Base-by-base conservation (phyloP, 2,113 vertebrate genomes). In the Thamnaconus septentrionalis region DNA sequence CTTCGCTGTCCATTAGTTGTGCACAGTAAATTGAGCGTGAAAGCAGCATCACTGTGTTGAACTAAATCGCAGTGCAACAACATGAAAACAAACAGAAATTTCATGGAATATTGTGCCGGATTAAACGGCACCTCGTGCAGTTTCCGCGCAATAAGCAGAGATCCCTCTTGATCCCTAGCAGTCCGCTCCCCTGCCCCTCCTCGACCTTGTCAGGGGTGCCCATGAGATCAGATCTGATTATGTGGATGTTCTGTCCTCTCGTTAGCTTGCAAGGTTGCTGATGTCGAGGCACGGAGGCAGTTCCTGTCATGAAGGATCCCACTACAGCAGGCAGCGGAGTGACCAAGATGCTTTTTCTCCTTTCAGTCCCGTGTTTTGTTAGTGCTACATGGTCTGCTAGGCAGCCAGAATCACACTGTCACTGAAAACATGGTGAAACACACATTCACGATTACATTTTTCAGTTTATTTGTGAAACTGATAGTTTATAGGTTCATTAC, bases 351-450 rank as follows among this genome's bases (percentile, higher is more conserved):
- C 18, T 54, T 31, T 55, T 53, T 39, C 64, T 5, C 18, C 52
- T 53, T 59, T 78, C 66, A 70, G 4, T 46, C 64, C 45, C 44
- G 47, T 4, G 77, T 64, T 58, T 50, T 46, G 4, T 61, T 56
- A 40, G 3, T 43, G 52, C 51, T 48, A 45, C 31, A 5, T 54
- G 11, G 64, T 59, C 47, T 61, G 56, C 61, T 65, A 64, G 64
- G 31, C 45, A 69, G 44, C 41, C 31, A 31, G 44, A 54, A 40
- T 60, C 41, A 46, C 42, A 9, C 12, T 49, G 58, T 42, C 42
- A 9, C 12, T 49, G 58, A 49, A 3, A 44, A 46, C 41, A 31
- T 58, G 52, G n/a, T 47, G 1, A 41, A 49, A 51, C 12, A 53
- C 49, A 54, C 41, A 4, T 10, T 5, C 6, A 56, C 8, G 40